These are phyloP conservation scores for Callinectes sapidus DNA, from an alignment of 2,888 invertebrate species.

Conservation along the genomic window DNA sequence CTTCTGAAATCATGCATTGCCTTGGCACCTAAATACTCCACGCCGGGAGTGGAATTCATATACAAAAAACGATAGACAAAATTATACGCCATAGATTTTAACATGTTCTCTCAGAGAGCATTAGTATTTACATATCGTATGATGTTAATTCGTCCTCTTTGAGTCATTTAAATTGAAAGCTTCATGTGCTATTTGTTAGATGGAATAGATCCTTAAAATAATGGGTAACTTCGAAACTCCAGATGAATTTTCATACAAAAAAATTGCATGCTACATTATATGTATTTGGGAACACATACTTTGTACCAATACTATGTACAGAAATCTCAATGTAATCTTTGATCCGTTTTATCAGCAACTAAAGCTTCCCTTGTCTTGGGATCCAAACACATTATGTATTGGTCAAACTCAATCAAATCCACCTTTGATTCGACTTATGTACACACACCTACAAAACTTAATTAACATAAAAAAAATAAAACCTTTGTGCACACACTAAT, in stretches of 20 bases:
- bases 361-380: background rate
- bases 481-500: conserved; percentile 60
- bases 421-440: conserved; percentile 36
- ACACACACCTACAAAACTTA: conserved; percentile 50
- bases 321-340: conserved; percentile 1
- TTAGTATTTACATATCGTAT: background rate
- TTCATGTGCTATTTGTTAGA: background rate
- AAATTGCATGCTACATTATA: conserved; percentile 1
- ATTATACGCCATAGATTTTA: background rate
- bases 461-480: conserved; percentile 55
- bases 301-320: conserved; percentile 11
- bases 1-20: conserved; percentile 12
- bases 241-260: conserved; percentile 22
- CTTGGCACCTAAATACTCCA: conserved; percentile 30
- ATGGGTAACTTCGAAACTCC: background rate
- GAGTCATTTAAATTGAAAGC: background rate
- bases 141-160: conserved; percentile 23
- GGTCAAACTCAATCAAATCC: background rate
- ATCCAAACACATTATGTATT: background rate
- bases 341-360: background rate
- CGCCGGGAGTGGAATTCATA: background rate
- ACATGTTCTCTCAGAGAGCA: conserved; percentile 26
- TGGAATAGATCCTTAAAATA: background rate
- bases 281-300: conserved; percentile 20
- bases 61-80: conserved; percentile 26